Conservation (phyloP, 2,888 invertebrate species). For the Odontocolon sp. region DNA sequence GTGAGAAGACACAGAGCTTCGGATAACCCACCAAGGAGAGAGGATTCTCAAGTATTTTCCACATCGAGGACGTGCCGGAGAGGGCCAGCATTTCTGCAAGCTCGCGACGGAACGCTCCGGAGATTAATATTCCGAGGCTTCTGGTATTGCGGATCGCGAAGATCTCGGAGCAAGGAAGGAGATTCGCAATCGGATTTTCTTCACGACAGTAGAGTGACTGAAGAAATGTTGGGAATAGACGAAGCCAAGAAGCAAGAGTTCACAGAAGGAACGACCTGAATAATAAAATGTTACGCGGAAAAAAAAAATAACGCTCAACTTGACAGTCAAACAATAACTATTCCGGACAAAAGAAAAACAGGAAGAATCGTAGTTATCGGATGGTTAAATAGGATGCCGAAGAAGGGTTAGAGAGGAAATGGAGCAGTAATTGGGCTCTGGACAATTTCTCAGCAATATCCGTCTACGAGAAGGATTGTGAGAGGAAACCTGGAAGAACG, state of each 20-base stretch:
- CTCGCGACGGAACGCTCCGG: constrained; percentile 40
- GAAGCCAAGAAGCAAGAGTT: neutral
- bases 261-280: neutral
- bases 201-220: neutral
- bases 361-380: neutral
- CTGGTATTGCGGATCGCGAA: constrained; percentile 60
- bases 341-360: neutral
- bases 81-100: constrained; percentile 60
- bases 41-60: constrained; percentile 63
- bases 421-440: constrained; percentile 40
- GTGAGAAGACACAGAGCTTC: neutral
- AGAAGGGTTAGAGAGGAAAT: constrained; percentile 34
- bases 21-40: neutral
- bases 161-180: constrained; percentile 44
- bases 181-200: constrained; percentile 44
- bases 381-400: neutral
- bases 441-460: constrained; percentile 52
- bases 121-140: constrained; percentile 69
- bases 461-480: constrained; percentile 25
- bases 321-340: neutral
- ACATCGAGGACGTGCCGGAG: constrained; percentile 66
- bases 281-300: neutral
- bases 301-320: neutral
- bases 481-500: constrained; percentile 31
- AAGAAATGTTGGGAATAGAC: neutral